Percentiles rank a stretch among this genome's conserved stretches.
Conservation (phyloP, 2,113 vertebrate species). For the Dissostichus mawsoni region DNA sequence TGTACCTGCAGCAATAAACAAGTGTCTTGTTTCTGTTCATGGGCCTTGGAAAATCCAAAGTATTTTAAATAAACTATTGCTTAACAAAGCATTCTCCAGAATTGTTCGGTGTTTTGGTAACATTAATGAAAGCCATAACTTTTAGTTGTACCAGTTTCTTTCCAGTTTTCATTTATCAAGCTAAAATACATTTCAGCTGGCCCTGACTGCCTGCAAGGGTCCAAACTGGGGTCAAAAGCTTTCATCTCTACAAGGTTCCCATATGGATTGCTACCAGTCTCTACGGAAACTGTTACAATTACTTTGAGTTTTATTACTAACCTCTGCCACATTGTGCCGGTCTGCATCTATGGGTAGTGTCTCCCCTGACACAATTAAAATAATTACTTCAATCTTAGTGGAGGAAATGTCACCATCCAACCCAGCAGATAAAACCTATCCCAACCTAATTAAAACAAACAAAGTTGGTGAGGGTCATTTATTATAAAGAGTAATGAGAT, state of each 20-base stretch:
- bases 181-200: slow-evolving; percentile 36
- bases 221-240: slow-evolving; percentile 60
- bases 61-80: too few species aligned
- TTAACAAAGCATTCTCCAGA: too few species aligned
- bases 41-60: too few species aligned
- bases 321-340: slow-evolving; percentile 52
- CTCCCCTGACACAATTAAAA: slow-evolving; percentile 63
- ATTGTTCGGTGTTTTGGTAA: not conserved
- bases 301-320: slow-evolving; percentile 65
- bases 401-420: slow-evolving; percentile 22
- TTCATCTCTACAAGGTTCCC: slow-evolving; percentile 58
- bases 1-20: too few species aligned
- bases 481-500: not conserved
- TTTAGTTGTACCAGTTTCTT: slow-evolving; percentile 30
- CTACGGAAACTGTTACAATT: slow-evolving; percentile 63
- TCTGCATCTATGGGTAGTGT: slow-evolving; percentile 51
- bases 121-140: slow-evolving; percentile 16
- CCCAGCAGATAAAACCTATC: slow-evolving; percentile 32
- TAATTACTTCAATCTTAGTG: slow-evolving; percentile 61
- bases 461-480: not conserved
- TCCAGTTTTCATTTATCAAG: slow-evolving; percentile 26
- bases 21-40: too few species aligned
- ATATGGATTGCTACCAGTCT: slow-evolving; percentile 62
- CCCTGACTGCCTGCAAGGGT: slow-evolving; percentile 29
- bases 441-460: slow-evolving; percentile 4